Percentiles rank a stretch among this genome's conserved stretches.
Evolutionary conservation across 2,888 invertebrate species (phyloP).

Genomic region (Diarsia rubi): DNA sequence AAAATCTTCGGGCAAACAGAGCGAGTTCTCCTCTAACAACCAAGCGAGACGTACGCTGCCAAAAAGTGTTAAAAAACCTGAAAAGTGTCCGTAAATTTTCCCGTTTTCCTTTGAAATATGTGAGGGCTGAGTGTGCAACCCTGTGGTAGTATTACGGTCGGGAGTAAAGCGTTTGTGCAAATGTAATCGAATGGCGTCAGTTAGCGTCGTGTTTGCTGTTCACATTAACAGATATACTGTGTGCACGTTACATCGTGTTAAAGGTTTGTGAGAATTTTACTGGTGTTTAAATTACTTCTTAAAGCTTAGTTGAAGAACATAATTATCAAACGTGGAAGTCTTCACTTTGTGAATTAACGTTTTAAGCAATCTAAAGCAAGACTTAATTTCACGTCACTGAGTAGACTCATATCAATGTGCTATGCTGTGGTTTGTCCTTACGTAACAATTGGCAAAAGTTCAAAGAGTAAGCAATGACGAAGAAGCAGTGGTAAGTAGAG

Average conservation of each 20-base stretch:
- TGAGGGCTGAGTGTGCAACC: conserved; percentile 41
- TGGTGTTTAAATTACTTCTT: conserved; percentile 18
- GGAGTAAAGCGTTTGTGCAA: conserved; percentile 32
- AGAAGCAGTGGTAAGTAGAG: conserved; percentile 26
- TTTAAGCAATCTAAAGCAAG: neutral
- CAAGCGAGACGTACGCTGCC: conserved; percentile 47
- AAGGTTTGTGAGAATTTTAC: conserved; percentile 52
- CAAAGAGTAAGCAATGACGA: neutral
- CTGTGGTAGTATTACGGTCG: conserved; percentile 34
- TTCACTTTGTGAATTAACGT: neutral
- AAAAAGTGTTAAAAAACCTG: conserved; percentile 17
- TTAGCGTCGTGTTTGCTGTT: conserved; percentile 60
- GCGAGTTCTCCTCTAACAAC: conserved; percentile 56
- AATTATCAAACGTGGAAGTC: neutral
- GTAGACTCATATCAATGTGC: neutral
- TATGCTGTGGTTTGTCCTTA: neutral
- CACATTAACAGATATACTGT: conserved; percentile 60
- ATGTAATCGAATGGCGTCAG: conserved; percentile 57
- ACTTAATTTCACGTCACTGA: neutral
- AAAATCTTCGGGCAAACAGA: conserved; percentile 71
- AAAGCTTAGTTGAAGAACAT: neutral
- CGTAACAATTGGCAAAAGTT: neutral
- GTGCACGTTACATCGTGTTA: conserved; percentile 47
- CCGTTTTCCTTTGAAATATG: conserved; percentile 38
- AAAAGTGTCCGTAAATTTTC: conserved; percentile 21